Evolutionary conservation across 2,113 vertebrate species (phyloP), one percentile per base, ranked within the genome.

Genomic region (Neogobius melanostomus): DNA sequence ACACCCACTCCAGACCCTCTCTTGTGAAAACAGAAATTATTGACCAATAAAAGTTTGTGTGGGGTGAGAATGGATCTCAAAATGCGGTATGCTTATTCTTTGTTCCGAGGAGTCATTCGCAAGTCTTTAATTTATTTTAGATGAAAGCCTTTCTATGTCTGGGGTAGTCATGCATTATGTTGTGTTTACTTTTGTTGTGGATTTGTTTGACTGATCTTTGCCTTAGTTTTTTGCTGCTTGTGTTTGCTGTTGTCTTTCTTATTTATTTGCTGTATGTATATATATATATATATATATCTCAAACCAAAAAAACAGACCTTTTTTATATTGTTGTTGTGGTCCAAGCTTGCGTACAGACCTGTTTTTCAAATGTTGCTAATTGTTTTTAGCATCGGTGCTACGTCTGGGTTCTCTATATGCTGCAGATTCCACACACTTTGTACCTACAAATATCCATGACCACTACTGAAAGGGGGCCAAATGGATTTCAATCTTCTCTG

Each of bases 1-100:
- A 74, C 80, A 65, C 36, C 67, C 70, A 66, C 62, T 67, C 62
- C 46, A 65, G 21, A 66, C 53, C 17, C 52, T 17, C 17, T 56
- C 53, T 8, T 54, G 56, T 59, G 64, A 76, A 77, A 61, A 66
- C 50, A 56, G n/a, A 11, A 43, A 15, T n/a, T 14, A 47, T 11
- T 36, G 52, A 11, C 21, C 44, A 16, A 9, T 42, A 12, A 16
- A 43, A 28, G 11, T 44, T 45, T 45, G 59, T 61, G 42, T 45
- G 36, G 52, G 53, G 47, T 63, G 56, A 59, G 42, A 59, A 57
- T 56, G 17, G 9, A 5, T 11, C 9, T 56, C 10, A 56, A 11
- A 56, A 1, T 56, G 17, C 11, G 7, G 15, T 53, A 53, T 6
- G 52, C 10, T 28, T 7, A 10, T 10, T 56, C 11, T 56, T 10